phyloP scores from a whole-genome alignment of 2,113 vertebrate species.

The Bostrychus sinensis region DNA sequence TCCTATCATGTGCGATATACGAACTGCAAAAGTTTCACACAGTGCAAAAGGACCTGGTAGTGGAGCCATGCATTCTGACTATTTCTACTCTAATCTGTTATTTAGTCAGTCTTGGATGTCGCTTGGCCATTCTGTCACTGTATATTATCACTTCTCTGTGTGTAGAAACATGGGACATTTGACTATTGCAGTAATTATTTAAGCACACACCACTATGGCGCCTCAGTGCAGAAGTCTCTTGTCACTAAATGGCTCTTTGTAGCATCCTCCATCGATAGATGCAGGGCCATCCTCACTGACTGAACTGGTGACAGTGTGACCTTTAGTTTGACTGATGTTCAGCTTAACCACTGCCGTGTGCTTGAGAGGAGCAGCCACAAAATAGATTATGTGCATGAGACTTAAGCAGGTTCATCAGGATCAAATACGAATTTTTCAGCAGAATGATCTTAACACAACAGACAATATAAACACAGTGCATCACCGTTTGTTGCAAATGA shows the following conservation, averaged over 20 bases:
- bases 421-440: not conserved
- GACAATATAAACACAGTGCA: no score
- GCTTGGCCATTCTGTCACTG: no score
- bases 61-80: no score
- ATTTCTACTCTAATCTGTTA: no score
- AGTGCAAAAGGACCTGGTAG: no score
- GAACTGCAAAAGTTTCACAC: no score
- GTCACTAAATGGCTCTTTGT: not conserved
- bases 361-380: not conserved
- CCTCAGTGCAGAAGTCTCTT: not conserved
- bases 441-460: no score
- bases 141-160: no score
- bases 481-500: no score
- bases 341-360: not conserved
- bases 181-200: not conserved
- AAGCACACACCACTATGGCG: not conserved
- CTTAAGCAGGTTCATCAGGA: not conserved
- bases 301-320: conserved; percentile 3
- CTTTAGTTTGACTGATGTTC: conserved; percentile 5
- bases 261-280: not conserved
- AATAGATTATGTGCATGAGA: not conserved
- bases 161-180: no score
- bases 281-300: not conserved
- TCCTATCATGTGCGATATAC: no score
- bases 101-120: no score